Percentiles rank a stretch among this genome's conserved stretches.
phyloP scores from a whole-genome alignment of 2,797 vertebrate genomes.

The Gymnopithys bicolor region DNA sequence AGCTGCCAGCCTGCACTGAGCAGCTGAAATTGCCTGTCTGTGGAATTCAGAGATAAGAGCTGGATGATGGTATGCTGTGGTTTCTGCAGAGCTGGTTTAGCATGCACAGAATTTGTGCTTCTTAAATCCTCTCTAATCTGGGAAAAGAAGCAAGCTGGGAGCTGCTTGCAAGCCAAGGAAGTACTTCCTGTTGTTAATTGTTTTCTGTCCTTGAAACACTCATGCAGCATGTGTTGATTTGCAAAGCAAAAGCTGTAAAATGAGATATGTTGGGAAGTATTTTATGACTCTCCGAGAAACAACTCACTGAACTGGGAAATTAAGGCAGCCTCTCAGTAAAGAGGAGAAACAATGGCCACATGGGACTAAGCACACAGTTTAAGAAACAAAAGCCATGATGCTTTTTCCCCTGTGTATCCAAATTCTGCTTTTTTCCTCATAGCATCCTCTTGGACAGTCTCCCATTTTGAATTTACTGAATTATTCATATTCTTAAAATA shows the following conservation, averaged over 20 bases:
- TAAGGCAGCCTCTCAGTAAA: not conserved
- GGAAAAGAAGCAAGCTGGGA: not conserved
- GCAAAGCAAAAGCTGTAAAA: not conserved
- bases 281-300: not conserved
- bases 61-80: not conserved
- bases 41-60: constrained; percentile 41
- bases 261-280: not conserved
- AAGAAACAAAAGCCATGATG: not conserved
- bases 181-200: not conserved
- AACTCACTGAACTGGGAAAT: not conserved
- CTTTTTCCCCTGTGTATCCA: not conserved
- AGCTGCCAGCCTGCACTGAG: not conserved
- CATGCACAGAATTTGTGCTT: not conserved
- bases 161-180: not conserved
- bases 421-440: not conserved
- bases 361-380: not conserved
- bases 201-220: not conserved
- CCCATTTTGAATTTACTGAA: not conserved
- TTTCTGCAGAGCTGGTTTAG: constrained; percentile 31
- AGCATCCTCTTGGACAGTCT: not conserved
- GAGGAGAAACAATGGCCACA: not conserved
- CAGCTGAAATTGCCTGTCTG: not conserved
- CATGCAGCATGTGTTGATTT: not conserved
- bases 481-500: not conserved
- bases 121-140: constrained; percentile 40